Base-by-base conservation (phyloP, 1,140 invertebrate species). In the Ericerus pela region DNA sequence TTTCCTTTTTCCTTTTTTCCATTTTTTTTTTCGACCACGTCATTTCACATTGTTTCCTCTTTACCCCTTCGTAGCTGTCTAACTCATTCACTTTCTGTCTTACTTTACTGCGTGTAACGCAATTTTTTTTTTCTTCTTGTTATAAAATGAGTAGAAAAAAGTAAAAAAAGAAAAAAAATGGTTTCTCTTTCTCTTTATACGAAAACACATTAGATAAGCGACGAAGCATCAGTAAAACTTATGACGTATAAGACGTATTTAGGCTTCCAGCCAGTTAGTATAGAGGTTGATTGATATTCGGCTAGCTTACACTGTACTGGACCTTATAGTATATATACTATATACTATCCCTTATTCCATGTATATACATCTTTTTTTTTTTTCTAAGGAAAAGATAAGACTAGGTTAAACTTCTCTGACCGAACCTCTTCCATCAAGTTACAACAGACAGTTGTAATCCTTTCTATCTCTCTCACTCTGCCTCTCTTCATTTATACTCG, bases 241-340 rank as follows among this genome's bases (percentile, higher is more conserved):
- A 47, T 47, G 37, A 41, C 22, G 41, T 18, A 47, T 47, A 47
- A 47, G 14, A 24, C 3, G 4, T 5, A n/a, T 33, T 47, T 47
- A 14, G 41, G 41, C 41, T 24, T 20, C 8, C 26, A 24, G 41
- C 12, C 18, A 22, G 41, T 24, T 47, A 47, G 41, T 14, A n/a
- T n/a, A n/a, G 41, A 47, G 16, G 41, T 47, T 47, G 41, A 47
- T 47, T 47, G 41, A 47, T 47, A 47, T 47, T 5, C 41, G 20
- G 41, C 16, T 8, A 22, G 41, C 41, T 47, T 47, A 47, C 14
- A 10, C 41, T 12, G 14, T 4, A 24, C 41, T n/a, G n/a, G n/a
- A n/a, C n/a, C n/a, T n/a, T n/a, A n/a, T n/a, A n/a, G n/a, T n/a
- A n/a, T n/a, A n/a, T n/a, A n/a, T n/a, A n/a, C n/a, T n/a, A n/a